Evolutionary conservation across 2,888 invertebrate genomes (phyloP), one percentile per base, ranked within the genome.

Genomic region (Parascotia fuliginaria): DNA sequence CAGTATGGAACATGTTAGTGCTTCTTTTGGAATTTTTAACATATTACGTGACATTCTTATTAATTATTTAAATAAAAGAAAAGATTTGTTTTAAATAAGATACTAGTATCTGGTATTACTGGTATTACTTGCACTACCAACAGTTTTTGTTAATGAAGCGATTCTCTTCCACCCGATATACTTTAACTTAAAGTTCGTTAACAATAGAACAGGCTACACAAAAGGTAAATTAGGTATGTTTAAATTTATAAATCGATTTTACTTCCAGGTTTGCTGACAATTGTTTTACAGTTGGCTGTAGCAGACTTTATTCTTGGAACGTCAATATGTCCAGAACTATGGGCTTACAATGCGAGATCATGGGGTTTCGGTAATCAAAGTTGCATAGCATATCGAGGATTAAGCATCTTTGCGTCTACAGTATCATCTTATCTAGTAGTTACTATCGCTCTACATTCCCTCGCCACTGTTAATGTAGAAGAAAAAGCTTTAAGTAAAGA

Each of bases 381-480:
- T 44, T 95, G 94, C 72, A 83, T 89, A 42, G 78, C 92, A 1
- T 94, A 93, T 75, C 81, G 93, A 58, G 94, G 94, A 28, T 70
- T 92, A 12, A 93, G 92, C 75, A 90, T 93, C 28, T 86, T 94
- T 38, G 81, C 91, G 1, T 92, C 93, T 39, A 93, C 93, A 1
- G 89, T 93, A n/a, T 87, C 91, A 1, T 76, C 93, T 9, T 94
- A 94, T 75, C 83, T 94, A 52, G 82, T 93, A 24, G 84, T 92
- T 42, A 93, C 93, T 12, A 77, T 94, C 45, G 93, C 94, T 48
- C 86, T 94, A 46, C 94, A 94, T 65, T 85, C 93, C 12, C 84
- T 94, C 34, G 93, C 94, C 1, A 89, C 92, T 6, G 85, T 91
- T 56, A 93, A 93, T 63, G 73, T 93, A 19, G 89, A 93, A 71